These are phyloP conservation scores for Eupeodes luniger DNA, from an alignment of 2,888 invertebrate genomes.

Conservation along the genomic window DNA sequence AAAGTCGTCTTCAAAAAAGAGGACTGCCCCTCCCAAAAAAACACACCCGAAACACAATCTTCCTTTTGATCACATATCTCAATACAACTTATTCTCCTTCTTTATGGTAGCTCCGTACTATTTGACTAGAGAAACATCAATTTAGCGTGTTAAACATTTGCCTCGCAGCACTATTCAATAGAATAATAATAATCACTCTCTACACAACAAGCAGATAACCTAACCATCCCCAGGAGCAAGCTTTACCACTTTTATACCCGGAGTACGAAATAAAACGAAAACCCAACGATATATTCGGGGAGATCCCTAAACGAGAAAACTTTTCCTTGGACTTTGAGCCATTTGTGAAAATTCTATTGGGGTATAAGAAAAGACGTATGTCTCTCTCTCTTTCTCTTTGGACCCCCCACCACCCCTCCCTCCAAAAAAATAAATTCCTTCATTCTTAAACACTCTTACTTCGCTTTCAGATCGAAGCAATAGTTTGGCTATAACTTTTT, in stretches of 20 bases:
- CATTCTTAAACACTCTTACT: slow-evolving; percentile 22
- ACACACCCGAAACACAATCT: neutral
- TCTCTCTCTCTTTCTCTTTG: neutral
- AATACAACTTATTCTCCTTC: slow-evolving; percentile 34
- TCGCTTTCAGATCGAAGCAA: slow-evolving; percentile 55
- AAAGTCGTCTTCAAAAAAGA: neutral
- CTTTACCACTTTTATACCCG: neutral
- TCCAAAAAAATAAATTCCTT: neutral
- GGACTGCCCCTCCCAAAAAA: too few relatives aligned
- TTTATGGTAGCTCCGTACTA: neutral
- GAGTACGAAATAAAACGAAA: neutral
- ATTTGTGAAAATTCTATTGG: slow-evolving; percentile 64
- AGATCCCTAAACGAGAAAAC: slow-evolving; percentile 71
- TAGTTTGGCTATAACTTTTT: slow-evolving; percentile 72
- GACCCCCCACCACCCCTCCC: neutral
- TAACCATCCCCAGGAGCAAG: slow-evolving; percentile 2
- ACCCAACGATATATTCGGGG: neutral
- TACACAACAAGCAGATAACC: neutral
- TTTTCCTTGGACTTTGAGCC: slow-evolving; percentile 62
- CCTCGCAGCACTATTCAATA: slow-evolving; percentile 35
- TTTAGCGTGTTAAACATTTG: slow-evolving; percentile 61
- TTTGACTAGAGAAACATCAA: slow-evolving; percentile 55
- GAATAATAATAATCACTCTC: slow-evolving; percentile 47
- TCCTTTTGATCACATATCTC: neutral
- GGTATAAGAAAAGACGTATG: slow-evolving; percentile 33